Percentiles rank a stretch among this genome's conserved stretches.
Evolutionary conservation across 2,797 vertebrate genomes (phyloP).

Genomic region (Ambastaia sidthimunki): DNA sequence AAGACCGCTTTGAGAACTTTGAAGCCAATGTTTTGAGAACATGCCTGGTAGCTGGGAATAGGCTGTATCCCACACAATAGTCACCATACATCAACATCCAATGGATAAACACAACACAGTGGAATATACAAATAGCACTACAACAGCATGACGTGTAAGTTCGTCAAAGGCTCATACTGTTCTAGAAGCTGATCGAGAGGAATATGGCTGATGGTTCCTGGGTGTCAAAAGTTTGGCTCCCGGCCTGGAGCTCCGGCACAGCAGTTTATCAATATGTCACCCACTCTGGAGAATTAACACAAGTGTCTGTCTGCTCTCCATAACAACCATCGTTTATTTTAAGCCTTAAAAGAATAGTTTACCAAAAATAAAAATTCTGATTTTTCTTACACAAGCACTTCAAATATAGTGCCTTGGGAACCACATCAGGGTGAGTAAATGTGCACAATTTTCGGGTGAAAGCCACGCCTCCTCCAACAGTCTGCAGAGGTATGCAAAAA

Average conservation of each 20-base stretch:
- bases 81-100: constrained; percentile 9
- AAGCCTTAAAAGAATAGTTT: background rate
- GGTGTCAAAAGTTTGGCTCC: constrained; percentile 43
- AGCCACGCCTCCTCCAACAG: too few relatives aligned
- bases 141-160: constrained; percentile 16
- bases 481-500: too few relatives aligned
- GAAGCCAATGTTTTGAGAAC: too few relatives aligned
- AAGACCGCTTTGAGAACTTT: too few relatives aligned
- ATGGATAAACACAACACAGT: constrained; percentile 22
- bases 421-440: background rate
- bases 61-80: constrained; percentile 15
- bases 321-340: constrained; percentile 27
- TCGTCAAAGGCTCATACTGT: constrained; percentile 31
- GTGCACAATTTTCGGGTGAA: background rate
- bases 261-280: constrained; percentile 56
- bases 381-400: too few relatives aligned
- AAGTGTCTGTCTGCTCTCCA: constrained; percentile 46
- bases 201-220: constrained; percentile 43
- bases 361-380: background rate
- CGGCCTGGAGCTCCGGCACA: constrained; percentile 30
- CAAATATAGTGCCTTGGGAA: too few relatives aligned
- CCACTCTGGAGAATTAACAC: constrained; percentile 59
- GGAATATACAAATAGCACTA: constrained; percentile 41
- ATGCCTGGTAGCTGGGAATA: background rate
- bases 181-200: constrained; percentile 35